A percentile compares a stretch with the other conserved stretches of the same genome.
These are phyloP conservation scores for Tyto alba DNA, from an alignment of 2,113 vertebrate species.

Conservation along the genomic window DNA sequence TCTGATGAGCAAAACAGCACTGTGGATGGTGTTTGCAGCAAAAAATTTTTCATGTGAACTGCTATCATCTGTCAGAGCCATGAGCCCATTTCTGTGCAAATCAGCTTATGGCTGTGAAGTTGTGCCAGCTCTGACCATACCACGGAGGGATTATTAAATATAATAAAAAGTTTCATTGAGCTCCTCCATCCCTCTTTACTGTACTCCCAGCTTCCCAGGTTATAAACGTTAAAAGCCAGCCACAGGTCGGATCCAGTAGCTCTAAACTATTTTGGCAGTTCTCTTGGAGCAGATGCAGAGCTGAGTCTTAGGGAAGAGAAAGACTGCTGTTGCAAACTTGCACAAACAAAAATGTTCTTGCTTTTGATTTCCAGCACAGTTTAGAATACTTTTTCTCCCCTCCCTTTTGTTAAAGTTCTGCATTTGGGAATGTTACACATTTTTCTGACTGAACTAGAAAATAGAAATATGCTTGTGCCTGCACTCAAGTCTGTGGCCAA, in stretches of 20 bases:
- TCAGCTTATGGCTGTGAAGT: constrained; percentile 44
- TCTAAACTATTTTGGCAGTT: neutral
- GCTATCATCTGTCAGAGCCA: neutral
- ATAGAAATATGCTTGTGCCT: neutral
- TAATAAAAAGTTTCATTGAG: neutral
- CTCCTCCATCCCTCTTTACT: neutral
- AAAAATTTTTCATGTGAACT: constrained; percentile 37
- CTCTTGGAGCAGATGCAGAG: neutral
- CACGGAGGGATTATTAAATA: constrained; percentile 19
- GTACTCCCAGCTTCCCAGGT: neutral
- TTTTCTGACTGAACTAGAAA: neutral
- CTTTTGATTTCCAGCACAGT: neutral
- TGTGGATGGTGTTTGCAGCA: neutral
- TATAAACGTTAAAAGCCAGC: neutral
- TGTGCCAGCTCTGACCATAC: constrained; percentile 43
- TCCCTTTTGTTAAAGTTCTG: neutral
- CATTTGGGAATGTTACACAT: neutral
- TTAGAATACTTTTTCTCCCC: neutral
- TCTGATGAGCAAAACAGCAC: neutral
- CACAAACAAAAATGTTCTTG: neutral
- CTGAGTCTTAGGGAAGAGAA: neutral
- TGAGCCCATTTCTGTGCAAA: constrained; percentile 59
- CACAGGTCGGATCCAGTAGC: neutral
- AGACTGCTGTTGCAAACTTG: neutral
- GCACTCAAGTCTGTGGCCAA: neutral